phyloP scores from a whole-genome alignment of 2,797 vertebrate genomes.

The Chelon labrosus region DNA sequence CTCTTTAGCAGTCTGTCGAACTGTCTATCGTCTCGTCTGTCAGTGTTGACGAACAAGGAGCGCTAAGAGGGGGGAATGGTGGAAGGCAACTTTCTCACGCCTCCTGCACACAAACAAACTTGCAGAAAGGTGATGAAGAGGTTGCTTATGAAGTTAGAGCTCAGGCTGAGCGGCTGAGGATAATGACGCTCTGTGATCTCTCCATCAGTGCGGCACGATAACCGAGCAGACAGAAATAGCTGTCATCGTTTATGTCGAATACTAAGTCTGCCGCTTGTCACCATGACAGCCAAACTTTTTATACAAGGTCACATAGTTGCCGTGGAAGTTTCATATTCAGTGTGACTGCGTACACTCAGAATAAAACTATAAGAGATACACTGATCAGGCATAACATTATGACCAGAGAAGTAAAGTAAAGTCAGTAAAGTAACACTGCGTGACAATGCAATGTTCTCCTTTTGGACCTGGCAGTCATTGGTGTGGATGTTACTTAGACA shows the following conservation, averaged over 20 bases:
- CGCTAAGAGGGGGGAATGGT: slow-evolving; percentile 26
- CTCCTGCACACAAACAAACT: slow-evolving; percentile 56
- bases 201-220: slow-evolving; percentile 25
- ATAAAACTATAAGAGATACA: not conserved
- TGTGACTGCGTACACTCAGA: not conserved
- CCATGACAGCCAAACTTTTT: slow-evolving; percentile 48
- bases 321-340: not conserved
- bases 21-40: slow-evolving; percentile 62
- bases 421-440: too few relatives aligned
- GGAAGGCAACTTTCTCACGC: slow-evolving; percentile 46
- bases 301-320: slow-evolving; percentile 28
- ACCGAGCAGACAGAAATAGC: slow-evolving; percentile 51
- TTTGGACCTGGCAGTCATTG: too few relatives aligned
- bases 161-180: slow-evolving; percentile 48
- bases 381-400: too few relatives aligned
- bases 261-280: slow-evolving; percentile 47
- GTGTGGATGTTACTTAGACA: too few relatives aligned
- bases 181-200: slow-evolving; percentile 50
- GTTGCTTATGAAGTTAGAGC: slow-evolving; percentile 60
- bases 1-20: slow-evolving; percentile 64
- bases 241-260: slow-evolving; percentile 20
- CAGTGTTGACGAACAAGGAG: slow-evolving; percentile 68
- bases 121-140: slow-evolving; percentile 52
- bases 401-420: too few relatives aligned
- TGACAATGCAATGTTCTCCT: too few relatives aligned